Conservation (phyloP, 2,797 vertebrate genomes). For the Squalus acanthias region DNA sequence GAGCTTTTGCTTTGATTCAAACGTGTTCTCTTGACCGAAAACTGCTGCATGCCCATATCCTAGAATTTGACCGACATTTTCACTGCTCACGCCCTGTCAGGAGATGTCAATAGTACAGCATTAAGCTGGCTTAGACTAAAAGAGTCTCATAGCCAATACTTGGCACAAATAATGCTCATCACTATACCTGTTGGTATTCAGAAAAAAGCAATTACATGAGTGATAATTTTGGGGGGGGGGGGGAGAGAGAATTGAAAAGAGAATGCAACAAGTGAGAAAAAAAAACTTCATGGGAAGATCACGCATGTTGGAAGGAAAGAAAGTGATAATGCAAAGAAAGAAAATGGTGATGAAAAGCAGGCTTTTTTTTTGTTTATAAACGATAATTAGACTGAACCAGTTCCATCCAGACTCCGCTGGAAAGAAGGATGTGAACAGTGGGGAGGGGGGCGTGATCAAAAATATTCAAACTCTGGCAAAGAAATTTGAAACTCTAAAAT, state of each 20-base stretch:
- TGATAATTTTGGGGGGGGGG: neutral
- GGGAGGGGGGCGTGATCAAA: neutral
- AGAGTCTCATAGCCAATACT: neutral
- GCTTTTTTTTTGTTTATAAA: neutral
- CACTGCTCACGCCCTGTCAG: neutral
- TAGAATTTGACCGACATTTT: neutral
- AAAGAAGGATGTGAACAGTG: neutral
- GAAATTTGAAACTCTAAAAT: neutral
- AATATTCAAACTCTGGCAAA: neutral
- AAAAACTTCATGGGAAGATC: neutral
- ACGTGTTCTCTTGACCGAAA: neutral
- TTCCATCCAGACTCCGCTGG: neutral
- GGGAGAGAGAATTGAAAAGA: neutral
- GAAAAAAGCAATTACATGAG: neutral
- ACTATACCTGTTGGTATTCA: neutral
- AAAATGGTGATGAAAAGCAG: neutral
- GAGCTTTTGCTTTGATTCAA: neutral
- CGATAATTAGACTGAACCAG: neutral
- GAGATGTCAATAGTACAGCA: neutral
- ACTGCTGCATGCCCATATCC: neutral
- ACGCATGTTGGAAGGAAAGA: neutral
- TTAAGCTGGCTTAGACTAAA: neutral
- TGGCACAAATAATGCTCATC: neutral
- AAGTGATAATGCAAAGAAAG: neutral
- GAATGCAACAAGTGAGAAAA: neutral